These are phyloP conservation scores for Gymnorhina tibicen DNA, from an alignment of 2,113 vertebrate genomes.

Conservation along the genomic window DNA sequence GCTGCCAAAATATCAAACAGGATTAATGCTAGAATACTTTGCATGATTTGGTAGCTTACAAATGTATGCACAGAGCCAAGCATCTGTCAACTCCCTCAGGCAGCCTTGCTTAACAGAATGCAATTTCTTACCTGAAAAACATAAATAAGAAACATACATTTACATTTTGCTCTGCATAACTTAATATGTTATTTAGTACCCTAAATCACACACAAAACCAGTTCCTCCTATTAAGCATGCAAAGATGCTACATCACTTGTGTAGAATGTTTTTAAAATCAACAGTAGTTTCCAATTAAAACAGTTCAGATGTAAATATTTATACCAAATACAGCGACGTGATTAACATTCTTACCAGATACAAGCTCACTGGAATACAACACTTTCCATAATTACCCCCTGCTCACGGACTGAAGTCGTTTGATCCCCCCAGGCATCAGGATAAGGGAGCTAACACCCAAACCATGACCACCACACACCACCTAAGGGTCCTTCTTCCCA, in stretches of 20 bases:
- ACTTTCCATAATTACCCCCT: background rate
- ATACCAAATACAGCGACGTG: constrained; percentile 5
- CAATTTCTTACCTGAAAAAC: constrained; percentile 83
- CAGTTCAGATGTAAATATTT: constrained; percentile 43
- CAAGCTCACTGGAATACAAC: background rate
- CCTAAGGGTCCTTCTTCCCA: background rate
- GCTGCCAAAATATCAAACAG: background rate
- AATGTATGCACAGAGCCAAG: constrained; percentile 70
- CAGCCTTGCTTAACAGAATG: constrained; percentile 71
- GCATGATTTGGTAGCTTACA: constrained; percentile 74
- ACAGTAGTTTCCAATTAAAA: constrained; percentile 54
- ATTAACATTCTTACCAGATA: constrained; percentile 19
- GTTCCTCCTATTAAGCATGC: constrained; percentile 44
- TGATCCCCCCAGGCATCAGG: background rate
- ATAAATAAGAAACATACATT: constrained; percentile 71
- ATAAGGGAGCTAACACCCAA: background rate
- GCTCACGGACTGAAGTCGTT: fast-evolving
- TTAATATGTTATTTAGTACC: constrained; percentile 59
- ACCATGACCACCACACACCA: background rate
- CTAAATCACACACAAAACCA: constrained; percentile 47
- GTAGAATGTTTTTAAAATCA: constrained; percentile 47
- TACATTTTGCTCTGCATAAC: constrained; percentile 65
- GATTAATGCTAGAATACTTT: constrained; percentile 52
- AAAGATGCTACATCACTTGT: background rate
- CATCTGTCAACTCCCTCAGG: constrained; percentile 74